A percentile compares a stretch with the other conserved stretches of the same genome.
Evolutionary conservation across 1,140 invertebrate genomes (phyloP).

Genomic region (Antheraea pernyi): DNA sequence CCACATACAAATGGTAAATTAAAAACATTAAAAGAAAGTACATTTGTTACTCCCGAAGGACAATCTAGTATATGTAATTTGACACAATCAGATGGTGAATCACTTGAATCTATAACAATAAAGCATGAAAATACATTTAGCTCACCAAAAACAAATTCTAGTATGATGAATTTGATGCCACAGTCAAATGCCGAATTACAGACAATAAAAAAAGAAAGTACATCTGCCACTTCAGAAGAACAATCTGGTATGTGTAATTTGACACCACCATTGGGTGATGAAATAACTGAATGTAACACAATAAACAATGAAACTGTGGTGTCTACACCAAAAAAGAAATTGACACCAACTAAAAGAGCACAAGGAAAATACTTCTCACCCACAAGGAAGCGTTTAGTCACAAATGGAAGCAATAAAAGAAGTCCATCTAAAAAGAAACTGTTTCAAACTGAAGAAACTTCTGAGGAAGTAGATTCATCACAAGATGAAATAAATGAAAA

Average conservation of each 20-base stretch:
- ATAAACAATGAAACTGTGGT: constrained; percentile 13
- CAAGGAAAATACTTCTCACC: constrained; percentile 53
- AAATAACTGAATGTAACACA: constrained; percentile 2
- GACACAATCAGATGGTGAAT: no score
- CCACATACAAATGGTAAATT: no score
- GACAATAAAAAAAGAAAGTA: no score
- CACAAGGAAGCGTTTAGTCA: constrained; percentile 42
- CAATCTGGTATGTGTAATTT: neutral
- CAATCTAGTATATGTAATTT: no score
- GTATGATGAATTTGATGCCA: no score
- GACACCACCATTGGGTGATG: neutral
- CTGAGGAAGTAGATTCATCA: neutral
- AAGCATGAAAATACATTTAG: no score
- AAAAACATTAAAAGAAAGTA: no score
- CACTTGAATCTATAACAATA: no score
- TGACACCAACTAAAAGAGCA: constrained; percentile 20
- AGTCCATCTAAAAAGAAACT: constrained; percentile 30
- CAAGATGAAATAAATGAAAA: constrained; percentile 43
- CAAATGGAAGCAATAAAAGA: constrained; percentile 16
- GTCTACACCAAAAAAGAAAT: constrained; percentile 22
- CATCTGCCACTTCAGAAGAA: neutral
- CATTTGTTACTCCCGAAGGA: no score
- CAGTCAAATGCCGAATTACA: neutral
- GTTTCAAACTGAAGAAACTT: neutral
- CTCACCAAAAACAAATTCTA: no score